Evolutionary conservation across 2,888 invertebrate genomes (phyloP), one percentile per base, ranked within the genome.

Genomic region (Opisthograptis luteolata): DNA sequence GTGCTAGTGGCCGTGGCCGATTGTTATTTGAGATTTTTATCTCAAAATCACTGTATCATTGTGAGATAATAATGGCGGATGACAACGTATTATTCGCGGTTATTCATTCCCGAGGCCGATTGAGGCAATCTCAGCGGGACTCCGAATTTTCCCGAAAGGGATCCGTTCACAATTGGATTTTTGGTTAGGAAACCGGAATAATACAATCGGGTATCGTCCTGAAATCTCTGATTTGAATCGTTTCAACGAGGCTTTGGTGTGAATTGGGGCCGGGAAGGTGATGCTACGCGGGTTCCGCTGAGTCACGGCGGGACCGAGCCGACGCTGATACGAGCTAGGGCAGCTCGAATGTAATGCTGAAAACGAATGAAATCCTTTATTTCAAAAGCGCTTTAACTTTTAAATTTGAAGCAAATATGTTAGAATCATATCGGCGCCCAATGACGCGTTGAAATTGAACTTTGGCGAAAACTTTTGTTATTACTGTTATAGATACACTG

Each of bases 191-290:
- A 86, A 85, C 86, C 86, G 89, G 89, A 90, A 90, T 90, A 90
- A 90, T 88, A 88, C 84, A 87, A 87, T 76, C 83, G 87, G 87
- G 82, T 87, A 87, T 87, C 83, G 83, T 85, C 81, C 83, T 84
- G 84, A 87, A 87, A 89, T 88, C 89, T 88, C 84, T 79, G 88
- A 87, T 88, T 89, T 87, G 87, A 89, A 90, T 89, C 88, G 79
- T 81, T 83, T 82, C 81, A 80, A 73, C 77, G 74, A 76, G 80
- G 87, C 83, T 86, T 86, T 83, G 74, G 78, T 76, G 81, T 79
- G 87, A 80, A 84, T 84, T 80, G 82, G 80, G 77, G 70, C 68
- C 60, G 77, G 72, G 73, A 76, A 82, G 81, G 83, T 81, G 81
- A 82, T 81, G 82, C 76, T 79, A 76, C 80, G 79, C 73, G 69